These are phyloP conservation scores for Machimus rusticus DNA, from an alignment of 2,888 invertebrate species.

Conservation along the genomic window DNA sequence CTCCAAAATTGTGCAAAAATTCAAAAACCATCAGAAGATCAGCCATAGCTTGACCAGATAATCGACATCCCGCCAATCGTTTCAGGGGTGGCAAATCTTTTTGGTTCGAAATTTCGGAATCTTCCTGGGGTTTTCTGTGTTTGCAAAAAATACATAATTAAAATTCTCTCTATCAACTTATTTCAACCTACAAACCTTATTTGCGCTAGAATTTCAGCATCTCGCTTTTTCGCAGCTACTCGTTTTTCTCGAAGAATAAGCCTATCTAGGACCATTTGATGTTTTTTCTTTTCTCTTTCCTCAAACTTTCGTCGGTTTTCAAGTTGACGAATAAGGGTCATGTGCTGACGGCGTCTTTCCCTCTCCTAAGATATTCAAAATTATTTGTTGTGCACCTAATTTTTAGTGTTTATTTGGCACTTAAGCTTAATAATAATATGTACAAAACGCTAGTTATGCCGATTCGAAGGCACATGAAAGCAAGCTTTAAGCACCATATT, in stretches of 20 bases:
- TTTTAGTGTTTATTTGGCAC: not conserved
- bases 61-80: slow-evolving; percentile 79
- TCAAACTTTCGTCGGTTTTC: slow-evolving; percentile 88
- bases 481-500: slow-evolving; percentile 35
- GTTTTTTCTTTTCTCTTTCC: slow-evolving; percentile 77
- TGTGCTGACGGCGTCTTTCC: slow-evolving; percentile 89
- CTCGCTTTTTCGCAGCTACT: slow-evolving; percentile 75
- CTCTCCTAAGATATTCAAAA: slow-evolving; percentile 71
- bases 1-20: slow-evolving; percentile 95
- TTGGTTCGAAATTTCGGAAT: slow-evolving; percentile 83
- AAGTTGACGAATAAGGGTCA: slow-evolving; percentile 84
- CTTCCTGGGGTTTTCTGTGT: slow-evolving; percentile 85
- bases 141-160: slow-evolving; percentile 31
- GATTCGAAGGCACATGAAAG: slow-evolving; percentile 27
- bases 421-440: not conserved
- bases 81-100: slow-evolving; percentile 75
- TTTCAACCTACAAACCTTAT: slow-evolving; percentile 62
- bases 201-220: slow-evolving; percentile 73
- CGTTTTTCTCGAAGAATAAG: slow-evolving; percentile 85
- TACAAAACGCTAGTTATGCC: slow-evolving; percentile 15
- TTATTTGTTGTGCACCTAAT: not conserved
- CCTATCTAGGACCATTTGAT: slow-evolving; percentile 78
- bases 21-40: slow-evolving; percentile 95
- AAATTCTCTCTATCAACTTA: not conserved
- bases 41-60: slow-evolving; percentile 89